These are phyloP conservation scores for Tauraco hartlaubi DNA, from an alignment of 2,797 vertebrate species.

Conservation along the genomic window DNA sequence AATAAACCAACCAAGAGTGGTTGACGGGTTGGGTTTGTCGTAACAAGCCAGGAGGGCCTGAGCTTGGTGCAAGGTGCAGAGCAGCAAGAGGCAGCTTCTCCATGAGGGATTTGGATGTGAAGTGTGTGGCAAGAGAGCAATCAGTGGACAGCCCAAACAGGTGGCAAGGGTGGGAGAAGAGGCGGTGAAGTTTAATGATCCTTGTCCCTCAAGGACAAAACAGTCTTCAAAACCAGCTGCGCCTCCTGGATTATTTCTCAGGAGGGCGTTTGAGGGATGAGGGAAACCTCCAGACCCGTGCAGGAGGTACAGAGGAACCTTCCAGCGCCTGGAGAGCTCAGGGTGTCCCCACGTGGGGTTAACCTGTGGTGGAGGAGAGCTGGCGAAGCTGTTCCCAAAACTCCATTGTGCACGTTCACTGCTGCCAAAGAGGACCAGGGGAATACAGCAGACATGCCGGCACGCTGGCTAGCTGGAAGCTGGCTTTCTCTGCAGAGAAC, in stretches of 20 bases:
- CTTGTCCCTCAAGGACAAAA: background rate
- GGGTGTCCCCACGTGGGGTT: rapidly evolving
- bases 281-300: background rate
- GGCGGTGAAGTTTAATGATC: background rate
- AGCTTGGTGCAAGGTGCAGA: background rate
- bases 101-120: rapidly evolving
- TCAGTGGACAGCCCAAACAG: rapidly evolving
- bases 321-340: rapidly evolving
- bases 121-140: background rate
- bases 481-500: background rate
- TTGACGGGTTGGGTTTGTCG: background rate
- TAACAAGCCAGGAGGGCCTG: background rate
- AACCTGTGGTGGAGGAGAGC: background rate
- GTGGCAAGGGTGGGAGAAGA: background rate
- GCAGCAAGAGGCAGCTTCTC: background rate
- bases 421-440: background rate
- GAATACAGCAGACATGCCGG: rapidly evolving
- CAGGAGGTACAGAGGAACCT: background rate
- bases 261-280: background rate
- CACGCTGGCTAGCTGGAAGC: background rate
- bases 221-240: background rate
- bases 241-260: background rate
- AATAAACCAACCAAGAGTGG: background rate
- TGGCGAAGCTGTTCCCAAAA: background rate
- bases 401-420: rapidly evolving